Evolutionary conservation across 2,113 vertebrate genomes (phyloP).

Genomic region (Myiozetetes cayanensis): DNA sequence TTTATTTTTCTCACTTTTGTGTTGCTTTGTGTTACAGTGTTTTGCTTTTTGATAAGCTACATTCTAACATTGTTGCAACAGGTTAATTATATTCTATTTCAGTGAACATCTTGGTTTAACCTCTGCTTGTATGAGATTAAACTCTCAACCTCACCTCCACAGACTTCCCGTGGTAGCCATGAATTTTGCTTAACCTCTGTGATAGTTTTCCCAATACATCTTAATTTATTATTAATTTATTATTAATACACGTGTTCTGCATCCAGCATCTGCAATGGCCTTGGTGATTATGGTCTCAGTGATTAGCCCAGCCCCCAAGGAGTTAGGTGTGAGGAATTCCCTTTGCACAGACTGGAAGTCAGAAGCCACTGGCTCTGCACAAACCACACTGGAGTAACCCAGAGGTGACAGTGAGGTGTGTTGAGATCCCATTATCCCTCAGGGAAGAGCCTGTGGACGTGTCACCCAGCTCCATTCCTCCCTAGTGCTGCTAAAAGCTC

Average conservation of each 20-base stretch:
- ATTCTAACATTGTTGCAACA: neutral
- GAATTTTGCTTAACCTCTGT: neutral
- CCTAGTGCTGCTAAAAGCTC: neutral
- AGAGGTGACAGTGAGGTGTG: fast-evolving
- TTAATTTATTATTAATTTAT: constrained; percentile 13
- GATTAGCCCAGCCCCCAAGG: neutral
- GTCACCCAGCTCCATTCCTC: neutral
- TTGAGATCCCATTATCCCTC: fast-evolving
- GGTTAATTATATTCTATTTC: constrained; percentile 28
- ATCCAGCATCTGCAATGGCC: neutral
- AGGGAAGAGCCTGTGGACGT: neutral
- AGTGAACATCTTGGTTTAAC: constrained; percentile 46
- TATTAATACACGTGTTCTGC: neutral
- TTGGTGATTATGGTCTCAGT: neutral
- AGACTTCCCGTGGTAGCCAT: neutral
- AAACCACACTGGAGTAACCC: neutral
- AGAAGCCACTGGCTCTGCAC: neutral
- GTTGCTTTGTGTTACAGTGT: neutral
- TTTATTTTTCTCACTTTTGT: neutral
- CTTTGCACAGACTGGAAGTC: neutral
- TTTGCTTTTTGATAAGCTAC: neutral
- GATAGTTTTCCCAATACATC: neutral
- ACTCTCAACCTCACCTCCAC: neutral
- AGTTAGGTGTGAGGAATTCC: neutral
- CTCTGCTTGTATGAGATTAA: constrained; percentile 19